Percentiles rank a stretch among this genome's conserved stretches.
Conservation (phyloP, 2,888 invertebrate genomes). For the Elaeidobius kamerunicus region DNA sequence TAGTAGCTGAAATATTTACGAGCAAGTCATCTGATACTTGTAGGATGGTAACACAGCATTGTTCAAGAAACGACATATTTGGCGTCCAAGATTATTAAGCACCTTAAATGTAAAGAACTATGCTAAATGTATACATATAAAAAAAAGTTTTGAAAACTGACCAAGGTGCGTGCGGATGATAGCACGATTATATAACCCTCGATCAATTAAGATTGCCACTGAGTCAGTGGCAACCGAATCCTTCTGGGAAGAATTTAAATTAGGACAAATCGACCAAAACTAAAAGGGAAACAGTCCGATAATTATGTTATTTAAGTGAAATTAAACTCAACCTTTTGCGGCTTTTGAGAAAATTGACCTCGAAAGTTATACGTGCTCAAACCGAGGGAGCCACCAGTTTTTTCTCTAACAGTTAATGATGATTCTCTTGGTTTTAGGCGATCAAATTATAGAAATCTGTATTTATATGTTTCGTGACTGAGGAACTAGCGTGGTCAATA, state of each 20-base stretch:
- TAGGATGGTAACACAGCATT: no score
- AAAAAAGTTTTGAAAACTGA: no score
- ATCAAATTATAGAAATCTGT: conserved; percentile 11
- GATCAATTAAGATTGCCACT: conserved; percentile 23
- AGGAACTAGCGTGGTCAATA: neutral
- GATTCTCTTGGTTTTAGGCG: conserved; percentile 10
- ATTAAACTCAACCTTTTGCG: conserved; percentile 20
- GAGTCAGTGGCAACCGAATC: conserved; percentile 15
- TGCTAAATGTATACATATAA: no score
- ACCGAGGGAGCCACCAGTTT: conserved; percentile 15
- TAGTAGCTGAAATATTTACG: no score
- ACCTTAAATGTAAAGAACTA: no score
- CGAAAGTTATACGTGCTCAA: conserved; percentile 17
- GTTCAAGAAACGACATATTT: no score
- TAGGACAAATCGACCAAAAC: conserved; percentile 11
- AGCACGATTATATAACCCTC: conserved; percentile 22
- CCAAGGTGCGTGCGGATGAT: conserved; percentile 24
- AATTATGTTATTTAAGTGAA: conserved; percentile 25
- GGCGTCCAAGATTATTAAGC: no score
- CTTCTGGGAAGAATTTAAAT: conserved; percentile 23
- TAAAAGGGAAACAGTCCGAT: conserved; percentile 8
- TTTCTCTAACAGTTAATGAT: conserved; percentile 7
- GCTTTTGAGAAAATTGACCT: conserved; percentile 13
- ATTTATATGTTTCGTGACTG: conserved; percentile 6
- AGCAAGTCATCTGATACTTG: neutral